Percentiles rank a stretch among this genome's conserved stretches.
phyloP scores from a whole-genome alignment of 2,888 invertebrate species.

The Conops quadrifasciatus region DNA sequence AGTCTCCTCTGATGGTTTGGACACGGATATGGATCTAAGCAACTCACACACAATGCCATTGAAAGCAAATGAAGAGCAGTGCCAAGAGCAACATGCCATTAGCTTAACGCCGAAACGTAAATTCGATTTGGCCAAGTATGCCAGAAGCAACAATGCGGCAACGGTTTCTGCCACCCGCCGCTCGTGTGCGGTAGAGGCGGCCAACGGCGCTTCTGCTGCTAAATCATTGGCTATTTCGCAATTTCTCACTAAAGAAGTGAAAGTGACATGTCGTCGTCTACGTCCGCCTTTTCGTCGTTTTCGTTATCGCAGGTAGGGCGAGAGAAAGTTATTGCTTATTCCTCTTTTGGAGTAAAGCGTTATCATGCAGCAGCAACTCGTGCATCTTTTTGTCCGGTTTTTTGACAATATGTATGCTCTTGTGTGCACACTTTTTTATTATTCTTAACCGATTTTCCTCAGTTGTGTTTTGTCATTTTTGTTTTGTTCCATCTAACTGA shows the following conservation, averaged over 20 bases:
- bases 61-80: conserved; percentile 44
- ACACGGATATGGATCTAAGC: conserved; percentile 62
- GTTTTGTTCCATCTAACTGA: no score
- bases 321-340: conserved; percentile 42
- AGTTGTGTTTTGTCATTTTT: no score
- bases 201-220: conserved; percentile 45
- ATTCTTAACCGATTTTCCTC: no score
- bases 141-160: conserved; percentile 49
- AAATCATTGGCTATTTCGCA: conserved; percentile 60
- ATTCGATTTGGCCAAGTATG: conserved; percentile 58
- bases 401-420: no score
- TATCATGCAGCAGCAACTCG: no score
- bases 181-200: conserved; percentile 49
- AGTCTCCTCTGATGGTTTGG: conserved; percentile 64
- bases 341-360: conserved; percentile 41
- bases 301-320: conserved; percentile 61
- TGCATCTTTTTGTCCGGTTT: no score
- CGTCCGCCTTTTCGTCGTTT: conserved; percentile 61
- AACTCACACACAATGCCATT: conserved; percentile 52
- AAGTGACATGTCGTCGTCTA: conserved; percentile 59
- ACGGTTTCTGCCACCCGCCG: conserved; percentile 47
- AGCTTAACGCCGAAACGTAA: conserved; percentile 56
- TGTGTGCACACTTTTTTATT: no score
- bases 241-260: conserved; percentile 62
- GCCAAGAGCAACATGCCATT: conserved; percentile 42